Conservation (phyloP, 2,797 vertebrate genomes). For the Xyrichtys novacula region DNA sequence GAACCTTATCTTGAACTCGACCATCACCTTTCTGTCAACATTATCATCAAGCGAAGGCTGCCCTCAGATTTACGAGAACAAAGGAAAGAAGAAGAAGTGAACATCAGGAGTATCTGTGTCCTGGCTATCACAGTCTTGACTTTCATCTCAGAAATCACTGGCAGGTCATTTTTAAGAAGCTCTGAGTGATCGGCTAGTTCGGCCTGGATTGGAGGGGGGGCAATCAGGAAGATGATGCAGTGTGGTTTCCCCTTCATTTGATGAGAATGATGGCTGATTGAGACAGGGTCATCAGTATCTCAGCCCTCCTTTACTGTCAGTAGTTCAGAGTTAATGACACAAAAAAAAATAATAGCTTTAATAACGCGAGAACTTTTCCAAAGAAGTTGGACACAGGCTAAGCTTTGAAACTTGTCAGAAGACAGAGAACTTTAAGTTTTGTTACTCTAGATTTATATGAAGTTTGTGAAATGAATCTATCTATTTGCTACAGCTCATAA, state of each 20-base stretch:
- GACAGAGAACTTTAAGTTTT: too few relatives aligned
- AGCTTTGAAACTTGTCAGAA: constrained; percentile 1
- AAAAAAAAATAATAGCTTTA: too few relatives aligned
- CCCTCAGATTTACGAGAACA: not conserved
- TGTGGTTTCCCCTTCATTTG: constrained; percentile 34
- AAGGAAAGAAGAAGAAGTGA: not conserved
- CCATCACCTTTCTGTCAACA: not conserved
- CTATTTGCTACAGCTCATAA: not conserved
- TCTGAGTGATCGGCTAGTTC: constrained; percentile 14
- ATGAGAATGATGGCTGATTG: constrained; percentile 28
- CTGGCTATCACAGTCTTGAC: constrained; percentile 1
- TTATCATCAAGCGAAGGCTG: not conserved
- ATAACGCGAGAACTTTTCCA: not conserved
- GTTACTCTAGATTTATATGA: too few relatives aligned
- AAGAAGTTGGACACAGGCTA: not conserved
- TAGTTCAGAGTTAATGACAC: constrained; percentile 19
- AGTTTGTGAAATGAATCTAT: too few relatives aligned
- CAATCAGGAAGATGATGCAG: constrained; percentile 34
- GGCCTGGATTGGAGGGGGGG: constrained; percentile 26
- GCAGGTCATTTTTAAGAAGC: constrained; percentile 1
- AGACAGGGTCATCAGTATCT: constrained; percentile 7
- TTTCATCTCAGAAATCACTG: constrained; percentile 23
- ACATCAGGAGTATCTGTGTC: not conserved
- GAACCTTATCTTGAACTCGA: not conserved
- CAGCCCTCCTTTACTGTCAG: constrained; percentile 2